Evolutionary conservation across 2,888 invertebrate genomes (phyloP).

Genomic region (Hyalella azteca): DNA sequence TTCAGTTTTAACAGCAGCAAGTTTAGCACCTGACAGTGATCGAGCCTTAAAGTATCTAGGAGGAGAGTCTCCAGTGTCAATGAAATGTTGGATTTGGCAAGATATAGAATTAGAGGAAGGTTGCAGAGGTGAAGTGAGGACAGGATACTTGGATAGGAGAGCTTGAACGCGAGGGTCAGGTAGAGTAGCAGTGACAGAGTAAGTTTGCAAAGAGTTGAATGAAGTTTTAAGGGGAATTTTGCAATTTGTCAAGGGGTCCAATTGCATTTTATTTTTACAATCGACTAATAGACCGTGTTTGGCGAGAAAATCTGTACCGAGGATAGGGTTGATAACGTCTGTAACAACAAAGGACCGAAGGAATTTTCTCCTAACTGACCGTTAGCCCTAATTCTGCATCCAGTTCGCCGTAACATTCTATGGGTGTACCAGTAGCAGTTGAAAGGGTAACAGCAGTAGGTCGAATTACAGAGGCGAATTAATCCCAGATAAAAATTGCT

Average conservation of each 20-base stretch:
- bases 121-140: background rate
- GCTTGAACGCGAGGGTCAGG: background rate
- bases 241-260: background rate
- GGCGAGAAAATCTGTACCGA: background rate
- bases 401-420: background rate
- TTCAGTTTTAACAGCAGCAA: constrained; percentile 11
- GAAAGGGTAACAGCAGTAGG: background rate
- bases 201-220: background rate
- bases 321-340: background rate
- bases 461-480: background rate
- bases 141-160: background rate
- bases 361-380: background rate
- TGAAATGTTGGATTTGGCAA: background rate
- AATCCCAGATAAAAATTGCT: too few species aligned
- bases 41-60: background rate
- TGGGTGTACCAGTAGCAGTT: background rate
- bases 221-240: too few species aligned
- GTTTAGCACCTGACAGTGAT: background rate
- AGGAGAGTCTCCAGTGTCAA: too few species aligned
- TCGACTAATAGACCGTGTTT: background rate
- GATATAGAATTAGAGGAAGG: too few species aligned
- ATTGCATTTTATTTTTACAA: background rate
- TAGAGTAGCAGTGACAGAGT: too few species aligned
- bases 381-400: background rate
- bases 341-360: background rate